A percentile compares a stretch with the other conserved stretches of the same genome.
Conservation (phyloP, 2,797 vertebrate genomes). For the Chloroceryle amazona region DNA sequence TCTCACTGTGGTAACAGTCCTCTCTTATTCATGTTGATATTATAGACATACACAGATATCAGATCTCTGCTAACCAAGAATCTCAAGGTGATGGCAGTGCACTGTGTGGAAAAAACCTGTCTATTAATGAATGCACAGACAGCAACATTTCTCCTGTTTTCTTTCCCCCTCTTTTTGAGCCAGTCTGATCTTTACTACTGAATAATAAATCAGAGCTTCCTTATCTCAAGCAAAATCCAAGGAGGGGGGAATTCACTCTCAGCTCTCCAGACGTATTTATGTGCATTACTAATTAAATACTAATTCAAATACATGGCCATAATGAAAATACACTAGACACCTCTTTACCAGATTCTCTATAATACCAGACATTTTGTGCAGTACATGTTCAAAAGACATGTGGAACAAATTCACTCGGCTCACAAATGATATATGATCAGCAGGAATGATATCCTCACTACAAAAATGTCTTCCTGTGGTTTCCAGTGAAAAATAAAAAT, state of each 20-base stretch:
- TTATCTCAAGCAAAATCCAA: not conserved
- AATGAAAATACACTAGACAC: not conserved
- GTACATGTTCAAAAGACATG: constrained; percentile 30
- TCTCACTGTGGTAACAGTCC: not conserved
- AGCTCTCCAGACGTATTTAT: not conserved
- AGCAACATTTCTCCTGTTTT: not conserved
- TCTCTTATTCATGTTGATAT: not conserved
- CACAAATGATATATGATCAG: constrained; percentile 60
- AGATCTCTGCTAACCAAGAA: not conserved
- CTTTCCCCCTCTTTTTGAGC: not conserved
- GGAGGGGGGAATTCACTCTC: not conserved
- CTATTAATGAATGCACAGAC: not conserved
- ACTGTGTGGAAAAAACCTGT: not conserved
- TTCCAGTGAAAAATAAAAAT: constrained; percentile 47
- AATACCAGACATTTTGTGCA: not conserved
- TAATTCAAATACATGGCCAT: not conserved
- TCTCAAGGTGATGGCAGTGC: not conserved
- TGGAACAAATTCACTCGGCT: constrained; percentile 63
- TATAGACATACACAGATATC: not conserved
- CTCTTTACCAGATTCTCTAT: not conserved
- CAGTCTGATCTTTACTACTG: not conserved
- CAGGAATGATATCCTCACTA: constrained; percentile 43
- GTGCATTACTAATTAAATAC: not conserved
- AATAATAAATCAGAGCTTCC: not conserved
- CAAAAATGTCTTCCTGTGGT: constrained; percentile 62